Base-by-base conservation (phyloP, 2,888 invertebrate genomes). In the Allygus modestus region DNA sequence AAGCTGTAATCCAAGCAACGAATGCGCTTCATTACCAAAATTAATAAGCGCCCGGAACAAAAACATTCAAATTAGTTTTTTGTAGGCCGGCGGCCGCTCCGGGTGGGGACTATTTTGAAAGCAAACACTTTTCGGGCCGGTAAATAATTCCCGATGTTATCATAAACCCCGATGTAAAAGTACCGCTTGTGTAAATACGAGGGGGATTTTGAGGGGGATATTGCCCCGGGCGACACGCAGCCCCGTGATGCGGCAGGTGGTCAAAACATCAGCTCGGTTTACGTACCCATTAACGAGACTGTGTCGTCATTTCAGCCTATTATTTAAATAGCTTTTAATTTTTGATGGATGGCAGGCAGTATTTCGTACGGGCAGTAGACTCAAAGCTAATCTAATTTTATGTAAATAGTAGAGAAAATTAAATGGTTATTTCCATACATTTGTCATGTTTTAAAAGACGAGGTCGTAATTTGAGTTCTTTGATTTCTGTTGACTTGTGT, bases 141-240 rank as follows among this genome's bases (percentile, higher is more conserved):
- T 79, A 79, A 79, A 79, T 79, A 79, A 79, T 79, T 58, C 37
- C 31, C 46, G 51, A 79, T 79, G 79, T 58, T 79, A 79, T 79
- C 79, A 37, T 58, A 79, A 79, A 54, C 79, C 79, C 58, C 79
- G 20, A 58, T 79, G 58, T 79, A 58, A 73, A 58, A 79, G 79
- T 79, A 58, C 58, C 58, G 31, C 58, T 58, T 79, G 37, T 31
- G 31, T 33, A 79, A 54, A 79, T 37, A 79, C 15, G 23, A 23
- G 23, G 17, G 73, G 31, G 31, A 12, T 2, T 20, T 20, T 9
- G 58, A 17, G 65, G 65, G 65, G 65, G 65, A 17, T 9, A 17
- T 0, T 28, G 65, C 65, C 65, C 17, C 65, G 20, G 15, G 65
- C 65, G 65, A 31, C 65, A 31, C 15, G 0, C 12, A 12, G 58